Evolutionary conservation across 2,797 vertebrate genomes (phyloP).

Genomic region (Esox lucius): DNA sequence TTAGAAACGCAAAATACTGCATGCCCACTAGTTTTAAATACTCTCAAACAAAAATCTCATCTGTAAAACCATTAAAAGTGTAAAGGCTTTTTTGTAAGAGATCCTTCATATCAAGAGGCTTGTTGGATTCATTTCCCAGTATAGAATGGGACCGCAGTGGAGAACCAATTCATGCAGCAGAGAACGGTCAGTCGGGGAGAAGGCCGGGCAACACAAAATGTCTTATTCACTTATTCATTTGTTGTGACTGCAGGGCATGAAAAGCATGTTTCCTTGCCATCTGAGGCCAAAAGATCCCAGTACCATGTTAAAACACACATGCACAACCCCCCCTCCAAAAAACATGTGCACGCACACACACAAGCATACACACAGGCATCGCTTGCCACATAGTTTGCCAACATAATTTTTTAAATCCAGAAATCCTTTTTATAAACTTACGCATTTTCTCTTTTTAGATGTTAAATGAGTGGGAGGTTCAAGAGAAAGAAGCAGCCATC

Average conservation of each 20-base stretch:
- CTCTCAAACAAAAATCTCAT: neutral
- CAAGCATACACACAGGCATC: constrained; percentile 23
- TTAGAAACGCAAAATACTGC: neutral
- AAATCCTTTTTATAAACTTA: too few relatives aligned
- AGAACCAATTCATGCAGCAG: constrained; percentile 66
- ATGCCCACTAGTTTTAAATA: neutral
- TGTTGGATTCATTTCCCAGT: neutral
- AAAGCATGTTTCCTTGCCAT: constrained; percentile 78
- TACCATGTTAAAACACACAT: constrained; percentile 52
- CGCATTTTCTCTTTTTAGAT: too few relatives aligned
- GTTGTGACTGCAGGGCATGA: constrained; percentile 78
- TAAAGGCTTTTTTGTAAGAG: neutral
- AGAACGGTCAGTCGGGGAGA: constrained; percentile 76
- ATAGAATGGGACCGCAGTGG: constrained; percentile 31
- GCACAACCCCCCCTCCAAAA: constrained; percentile 7
- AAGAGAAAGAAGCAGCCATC: too few relatives aligned
- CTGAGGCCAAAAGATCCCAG: constrained; percentile 75
- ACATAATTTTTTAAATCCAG: constrained; percentile 48
- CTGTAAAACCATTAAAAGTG: neutral
- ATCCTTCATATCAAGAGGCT: constrained; percentile 12
- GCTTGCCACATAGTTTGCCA: constrained; percentile 68
- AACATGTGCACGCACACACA: constrained; percentile 13
- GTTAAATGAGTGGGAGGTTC: too few relatives aligned
- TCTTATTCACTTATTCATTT: constrained; percentile 81
- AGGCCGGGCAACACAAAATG: constrained; percentile 81